Evolutionary conservation across 2,888 invertebrate species (phyloP).

Genomic region (Andrena camellia): DNA sequence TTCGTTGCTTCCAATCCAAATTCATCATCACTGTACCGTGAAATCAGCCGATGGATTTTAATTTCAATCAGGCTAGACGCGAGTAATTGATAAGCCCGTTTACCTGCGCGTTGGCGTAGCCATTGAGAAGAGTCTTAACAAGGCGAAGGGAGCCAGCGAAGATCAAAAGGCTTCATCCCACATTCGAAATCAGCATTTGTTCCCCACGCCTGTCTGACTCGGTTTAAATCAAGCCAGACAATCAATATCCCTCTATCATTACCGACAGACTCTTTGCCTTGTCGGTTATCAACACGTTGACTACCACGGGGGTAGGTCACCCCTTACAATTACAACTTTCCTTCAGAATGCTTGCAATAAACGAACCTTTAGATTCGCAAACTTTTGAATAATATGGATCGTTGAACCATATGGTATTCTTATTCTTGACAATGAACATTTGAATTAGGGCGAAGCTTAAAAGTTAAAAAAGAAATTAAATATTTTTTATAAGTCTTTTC

Average conservation of each 20-base stretch:
- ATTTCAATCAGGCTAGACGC: background rate
- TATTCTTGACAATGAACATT: too few species aligned
- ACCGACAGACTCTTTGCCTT: slow-evolving; percentile 37
- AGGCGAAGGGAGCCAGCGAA: slow-evolving; percentile 41
- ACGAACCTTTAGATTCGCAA: too few species aligned
- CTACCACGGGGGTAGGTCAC: too few species aligned
- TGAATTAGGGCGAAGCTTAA: too few species aligned
- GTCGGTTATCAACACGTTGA: slow-evolving; percentile 12
- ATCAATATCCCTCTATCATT: slow-evolving; percentile 59
- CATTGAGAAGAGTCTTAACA: slow-evolving; percentile 53
- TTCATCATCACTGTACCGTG: background rate
- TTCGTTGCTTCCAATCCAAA: background rate
- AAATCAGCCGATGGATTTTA: slow-evolving; percentile 18
- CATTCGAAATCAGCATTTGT: slow-evolving; percentile 70
- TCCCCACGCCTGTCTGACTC: slow-evolving; percentile 78
- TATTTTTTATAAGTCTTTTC: too few species aligned
- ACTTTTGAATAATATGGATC: too few species aligned
- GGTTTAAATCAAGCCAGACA: slow-evolving; percentile 64
- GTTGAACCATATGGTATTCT: too few species aligned
- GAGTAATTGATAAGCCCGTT: slow-evolving; percentile 47
- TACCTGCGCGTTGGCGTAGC: slow-evolving; percentile 31
- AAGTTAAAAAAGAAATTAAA: too few species aligned
- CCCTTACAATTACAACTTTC: too few species aligned
- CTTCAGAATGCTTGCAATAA: too few species aligned
- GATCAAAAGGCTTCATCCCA: slow-evolving; percentile 72